Percentiles rank a stretch among this genome's conserved stretches.
phyloP scores from a whole-genome alignment of 2,113 vertebrate genomes.

The Mionectes macconnelli region DNA sequence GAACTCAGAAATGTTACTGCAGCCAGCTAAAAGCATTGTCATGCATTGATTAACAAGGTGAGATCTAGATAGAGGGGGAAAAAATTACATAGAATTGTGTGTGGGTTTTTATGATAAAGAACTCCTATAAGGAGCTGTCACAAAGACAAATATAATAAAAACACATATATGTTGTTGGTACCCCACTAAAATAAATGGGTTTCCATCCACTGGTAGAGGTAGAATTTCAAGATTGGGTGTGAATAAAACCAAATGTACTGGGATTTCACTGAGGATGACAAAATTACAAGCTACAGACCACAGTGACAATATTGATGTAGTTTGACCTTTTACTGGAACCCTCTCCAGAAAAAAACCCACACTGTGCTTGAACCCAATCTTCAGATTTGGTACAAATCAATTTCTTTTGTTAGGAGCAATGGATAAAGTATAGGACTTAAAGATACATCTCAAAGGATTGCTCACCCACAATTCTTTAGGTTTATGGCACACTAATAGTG shows the following conservation, averaged over 20 bases:
- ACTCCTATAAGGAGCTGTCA: background rate
- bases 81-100: fast-evolving
- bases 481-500: slow-evolving; percentile 7
- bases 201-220: background rate
- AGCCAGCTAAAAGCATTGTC: background rate
- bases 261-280: background rate
- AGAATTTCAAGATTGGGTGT: background rate
- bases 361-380: background rate
- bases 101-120: background rate
- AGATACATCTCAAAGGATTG: background rate
- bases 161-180: fast-evolving
- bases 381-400: slow-evolving; percentile 18
- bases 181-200: background rate
- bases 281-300: background rate
- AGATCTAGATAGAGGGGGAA: background rate
- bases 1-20: background rate
- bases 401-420: background rate
- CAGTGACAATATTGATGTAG: background rate
- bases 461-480: background rate
- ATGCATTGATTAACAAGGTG: background rate
- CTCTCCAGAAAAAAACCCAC: background rate
- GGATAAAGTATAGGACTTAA: slow-evolving; percentile 8
- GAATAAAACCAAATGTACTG: background rate
- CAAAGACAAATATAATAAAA: background rate
- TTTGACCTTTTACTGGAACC: background rate